Conservation (phyloP, 2,888 invertebrate genomes). For the Busseola fusca region DNA sequence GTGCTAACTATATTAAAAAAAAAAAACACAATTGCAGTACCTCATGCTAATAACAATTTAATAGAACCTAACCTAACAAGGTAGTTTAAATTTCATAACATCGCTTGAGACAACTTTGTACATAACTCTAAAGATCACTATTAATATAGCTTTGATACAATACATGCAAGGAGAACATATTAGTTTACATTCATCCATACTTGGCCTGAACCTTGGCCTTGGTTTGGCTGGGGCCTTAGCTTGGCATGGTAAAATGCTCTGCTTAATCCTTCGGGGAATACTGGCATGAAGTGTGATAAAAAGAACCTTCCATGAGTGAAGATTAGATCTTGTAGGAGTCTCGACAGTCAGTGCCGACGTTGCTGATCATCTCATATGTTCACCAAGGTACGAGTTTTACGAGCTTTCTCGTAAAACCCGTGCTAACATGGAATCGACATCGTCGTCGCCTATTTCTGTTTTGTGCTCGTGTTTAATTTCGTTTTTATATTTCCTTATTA, state of each 20-base stretch:
- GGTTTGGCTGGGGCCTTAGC: too few species aligned
- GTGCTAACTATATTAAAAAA: constrained; percentile 45
- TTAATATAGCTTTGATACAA: constrained; percentile 10
- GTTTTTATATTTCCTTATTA: too few species aligned
- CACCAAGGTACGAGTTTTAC: neutral
- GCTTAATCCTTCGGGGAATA: too few species aligned
- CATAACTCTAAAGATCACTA: constrained; percentile 23
- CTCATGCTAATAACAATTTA: constrained; percentile 52
- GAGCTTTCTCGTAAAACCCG: neutral
- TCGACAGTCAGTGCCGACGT: neutral
- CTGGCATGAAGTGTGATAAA: neutral
- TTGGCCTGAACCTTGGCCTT: neutral
- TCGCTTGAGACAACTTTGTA: constrained; percentile 33
- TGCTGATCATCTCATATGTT: neutral
- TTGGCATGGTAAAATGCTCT: neutral
- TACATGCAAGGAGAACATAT: constrained; percentile 6
- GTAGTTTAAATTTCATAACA: constrained; percentile 4
- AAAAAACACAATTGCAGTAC: constrained; percentile 34
- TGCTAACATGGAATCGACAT: neutral
- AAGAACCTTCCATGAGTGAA: neutral
- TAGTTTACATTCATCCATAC: neutral
- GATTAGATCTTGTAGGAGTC: too few species aligned
- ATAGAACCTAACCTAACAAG: constrained; percentile 13
- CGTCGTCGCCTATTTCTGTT: too few species aligned
- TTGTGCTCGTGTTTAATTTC: too few species aligned